phyloP scores from a whole-genome alignment of 2,888 invertebrate genomes.

The Apodemia duryi region DNA sequence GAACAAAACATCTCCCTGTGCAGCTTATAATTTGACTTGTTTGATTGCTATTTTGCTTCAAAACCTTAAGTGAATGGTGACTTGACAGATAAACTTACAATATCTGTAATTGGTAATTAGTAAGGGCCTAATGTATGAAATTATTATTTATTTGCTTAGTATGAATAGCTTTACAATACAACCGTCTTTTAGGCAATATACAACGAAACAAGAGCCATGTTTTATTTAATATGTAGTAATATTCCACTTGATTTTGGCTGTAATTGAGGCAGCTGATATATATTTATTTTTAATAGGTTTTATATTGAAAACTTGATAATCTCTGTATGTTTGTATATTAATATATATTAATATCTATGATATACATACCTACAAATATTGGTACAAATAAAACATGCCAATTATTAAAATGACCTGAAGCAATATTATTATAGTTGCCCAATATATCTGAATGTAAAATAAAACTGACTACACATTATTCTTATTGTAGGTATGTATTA shows the following conservation, averaged over 20 bases:
- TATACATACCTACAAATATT: background rate
- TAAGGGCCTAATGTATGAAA: constrained; percentile 34
- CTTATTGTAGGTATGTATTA: background rate
- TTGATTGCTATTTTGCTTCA: constrained; percentile 27
- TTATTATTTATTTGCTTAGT: constrained; percentile 25
- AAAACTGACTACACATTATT: background rate
- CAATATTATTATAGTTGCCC: background rate
- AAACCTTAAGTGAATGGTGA: background rate
- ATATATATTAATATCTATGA: too few species aligned
- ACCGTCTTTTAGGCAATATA: constrained; percentile 43
- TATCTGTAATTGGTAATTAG: constrained; percentile 28
- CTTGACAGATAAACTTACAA: background rate
- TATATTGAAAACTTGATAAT: background rate
- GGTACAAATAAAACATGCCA: background rate
- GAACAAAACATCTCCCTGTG: constrained; percentile 48
- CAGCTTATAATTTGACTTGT: constrained; percentile 45
- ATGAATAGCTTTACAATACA: constrained; percentile 38
- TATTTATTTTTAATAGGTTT: constrained; percentile 17
- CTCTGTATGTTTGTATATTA: background rate
- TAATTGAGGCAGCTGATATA: constrained; percentile 20
- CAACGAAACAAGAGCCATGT: constrained; percentile 52
- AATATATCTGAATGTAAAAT: background rate
- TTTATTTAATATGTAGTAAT: constrained; percentile 33
- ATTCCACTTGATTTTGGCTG: constrained; percentile 6
- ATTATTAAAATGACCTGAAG: background rate